Percentiles rank a stretch among this genome's conserved stretches.
These are phyloP conservation scores for Syngnathus rostellatus DNA, from an alignment of 2,797 vertebrate genomes.

Conservation along the genomic window DNA sequence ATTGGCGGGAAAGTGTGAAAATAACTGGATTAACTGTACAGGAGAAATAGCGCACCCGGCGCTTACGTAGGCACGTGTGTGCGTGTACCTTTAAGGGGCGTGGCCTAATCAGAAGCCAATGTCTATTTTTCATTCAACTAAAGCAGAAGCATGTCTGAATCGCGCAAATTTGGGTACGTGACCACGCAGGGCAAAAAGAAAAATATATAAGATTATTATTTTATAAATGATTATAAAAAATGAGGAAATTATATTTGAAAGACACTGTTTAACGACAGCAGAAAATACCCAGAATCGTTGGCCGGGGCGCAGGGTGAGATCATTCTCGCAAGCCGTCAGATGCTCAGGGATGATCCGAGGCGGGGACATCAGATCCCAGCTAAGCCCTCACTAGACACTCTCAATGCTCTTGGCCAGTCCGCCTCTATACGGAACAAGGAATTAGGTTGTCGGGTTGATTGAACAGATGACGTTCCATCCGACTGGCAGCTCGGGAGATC, in stretches of 20 bases:
- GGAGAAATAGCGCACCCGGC: too few species aligned
- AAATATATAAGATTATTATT: too few species aligned
- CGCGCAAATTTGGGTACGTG: too few species aligned
- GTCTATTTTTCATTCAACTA: too few species aligned
- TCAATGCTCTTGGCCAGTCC: constrained; percentile 19
- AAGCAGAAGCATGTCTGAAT: too few species aligned
- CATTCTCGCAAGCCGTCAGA: constrained; percentile 58
- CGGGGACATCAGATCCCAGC: constrained; percentile 61
- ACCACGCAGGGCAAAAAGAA: too few species aligned
- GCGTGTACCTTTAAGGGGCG: too few species aligned
- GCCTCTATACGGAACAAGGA: constrained; percentile 43
- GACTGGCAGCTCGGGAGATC: constrained; percentile 21
- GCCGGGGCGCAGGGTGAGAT: constrained; percentile 38
- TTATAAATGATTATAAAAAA: background rate
- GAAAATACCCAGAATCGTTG: constrained; percentile 48
- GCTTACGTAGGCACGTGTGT: too few species aligned
- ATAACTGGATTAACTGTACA: too few species aligned
- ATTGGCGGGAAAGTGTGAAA: too few species aligned
- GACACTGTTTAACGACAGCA: constrained; percentile 1
- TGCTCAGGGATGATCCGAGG: constrained; percentile 61
- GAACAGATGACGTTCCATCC: constrained; percentile 34
- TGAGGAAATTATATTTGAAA: background rate
- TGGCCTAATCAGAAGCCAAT: too few species aligned
- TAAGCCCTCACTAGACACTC: constrained; percentile 51
- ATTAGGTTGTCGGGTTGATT: constrained; percentile 47